phyloP scores from a whole-genome alignment of 2,888 invertebrate genomes.

The Hyppa rectilinea region DNA sequence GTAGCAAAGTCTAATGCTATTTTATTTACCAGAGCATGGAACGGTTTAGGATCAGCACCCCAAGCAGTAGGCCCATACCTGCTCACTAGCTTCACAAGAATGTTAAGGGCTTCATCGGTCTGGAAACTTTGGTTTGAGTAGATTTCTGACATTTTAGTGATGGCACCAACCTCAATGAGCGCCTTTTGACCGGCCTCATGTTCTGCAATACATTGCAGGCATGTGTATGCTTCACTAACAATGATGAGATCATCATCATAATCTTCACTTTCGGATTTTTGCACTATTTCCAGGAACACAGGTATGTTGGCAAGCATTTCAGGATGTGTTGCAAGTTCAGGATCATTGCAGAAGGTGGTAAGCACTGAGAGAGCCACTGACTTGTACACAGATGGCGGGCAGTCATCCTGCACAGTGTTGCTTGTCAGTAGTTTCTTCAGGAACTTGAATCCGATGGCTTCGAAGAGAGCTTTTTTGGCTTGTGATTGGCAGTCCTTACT shows the following conservation, averaged over 20 bases:
- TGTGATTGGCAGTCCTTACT: constrained; percentile 94
- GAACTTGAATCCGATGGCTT: constrained; percentile 97
- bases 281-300: constrained; percentile 95
- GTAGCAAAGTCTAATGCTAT: constrained; percentile 96
- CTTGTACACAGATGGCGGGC: constrained; percentile 97
- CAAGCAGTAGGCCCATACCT: constrained; percentile 94
- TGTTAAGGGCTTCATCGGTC: constrained; percentile 96
- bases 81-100: constrained; percentile 94
- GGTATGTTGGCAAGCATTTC: constrained; percentile 96
- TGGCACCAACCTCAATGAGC: constrained; percentile 94
- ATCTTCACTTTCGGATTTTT: constrained; percentile 95
- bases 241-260: constrained; percentile 96
- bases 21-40: constrained; percentile 95
- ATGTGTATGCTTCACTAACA: constrained; percentile 96
- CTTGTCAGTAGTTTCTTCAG: constrained; percentile 94
- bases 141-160: constrained; percentile 95
- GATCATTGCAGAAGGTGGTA: constrained; percentile 96
- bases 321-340: constrained; percentile 94
- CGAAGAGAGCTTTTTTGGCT: constrained; percentile 95
- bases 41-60: constrained; percentile 94
- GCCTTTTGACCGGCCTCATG: constrained; percentile 95
- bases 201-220: constrained; percentile 95
- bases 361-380: constrained; percentile 97
- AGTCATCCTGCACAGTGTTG: constrained; percentile 95
- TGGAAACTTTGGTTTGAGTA: constrained; percentile 97